These are phyloP conservation scores for Neomicropteryx cornuta DNA, from an alignment of 1,140 invertebrate genomes.

Conservation along the genomic window DNA sequence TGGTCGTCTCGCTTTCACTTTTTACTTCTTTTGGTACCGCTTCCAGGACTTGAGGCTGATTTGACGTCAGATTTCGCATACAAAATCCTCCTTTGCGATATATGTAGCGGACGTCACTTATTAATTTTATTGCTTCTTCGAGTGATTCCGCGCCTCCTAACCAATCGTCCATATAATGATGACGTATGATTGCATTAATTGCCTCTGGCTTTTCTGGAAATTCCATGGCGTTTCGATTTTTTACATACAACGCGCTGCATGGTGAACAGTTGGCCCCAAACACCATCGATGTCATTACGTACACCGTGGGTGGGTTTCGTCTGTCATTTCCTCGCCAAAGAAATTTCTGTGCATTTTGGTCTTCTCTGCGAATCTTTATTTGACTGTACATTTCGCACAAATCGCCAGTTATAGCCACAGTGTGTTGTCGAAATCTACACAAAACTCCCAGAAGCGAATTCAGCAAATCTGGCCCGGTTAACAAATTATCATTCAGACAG, in stretches of 20 bases:
- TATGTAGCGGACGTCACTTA: too few species aligned
- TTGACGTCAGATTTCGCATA: too few species aligned
- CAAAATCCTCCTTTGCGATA: too few species aligned
- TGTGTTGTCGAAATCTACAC: constrained; percentile 16
- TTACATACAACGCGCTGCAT: constrained; percentile 11
- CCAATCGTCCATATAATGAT: constrained; percentile 31
- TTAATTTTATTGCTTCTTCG: too few species aligned
- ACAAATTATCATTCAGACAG: constrained; percentile 14
- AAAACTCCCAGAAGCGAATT: constrained; percentile 14
- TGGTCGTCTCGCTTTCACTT: too few species aligned
- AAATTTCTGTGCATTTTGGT: constrained; percentile 18
- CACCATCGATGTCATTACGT: constrained; percentile 13
- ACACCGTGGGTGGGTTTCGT: constrained; percentile 2
- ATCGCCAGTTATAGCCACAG: constrained; percentile 14
- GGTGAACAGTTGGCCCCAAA: constrained; percentile 19
- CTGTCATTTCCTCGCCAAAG: constrained; percentile 11
- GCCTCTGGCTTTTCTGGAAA: constrained; percentile 15
- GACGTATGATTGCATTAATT: constrained; percentile 15
- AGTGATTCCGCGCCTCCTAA: too few species aligned
- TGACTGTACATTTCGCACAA: constrained; percentile 21
- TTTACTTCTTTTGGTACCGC: too few species aligned
- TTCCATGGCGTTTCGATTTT: constrained; percentile 15
- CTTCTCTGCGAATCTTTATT: constrained; percentile 14
- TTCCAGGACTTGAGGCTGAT: too few species aligned
- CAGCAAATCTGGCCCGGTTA: constrained; percentile 17